Evolutionary conservation across 2,888 invertebrate genomes (phyloP).

Genomic region (Arrhopalites spinosus): DNA sequence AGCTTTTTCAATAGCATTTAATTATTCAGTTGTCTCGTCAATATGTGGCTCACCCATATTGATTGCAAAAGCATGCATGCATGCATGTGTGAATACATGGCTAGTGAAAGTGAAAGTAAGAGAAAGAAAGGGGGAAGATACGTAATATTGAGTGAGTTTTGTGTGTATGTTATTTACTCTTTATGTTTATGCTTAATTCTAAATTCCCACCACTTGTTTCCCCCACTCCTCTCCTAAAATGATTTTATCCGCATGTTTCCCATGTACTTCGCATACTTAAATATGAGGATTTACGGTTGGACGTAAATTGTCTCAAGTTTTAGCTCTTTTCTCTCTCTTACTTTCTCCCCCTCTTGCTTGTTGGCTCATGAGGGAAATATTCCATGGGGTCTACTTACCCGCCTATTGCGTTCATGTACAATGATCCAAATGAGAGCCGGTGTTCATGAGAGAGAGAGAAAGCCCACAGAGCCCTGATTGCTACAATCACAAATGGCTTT

Average conservation of each 20-base stretch:
- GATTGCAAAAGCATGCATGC: no score
- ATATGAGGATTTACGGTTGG: background rate
- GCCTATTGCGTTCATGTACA: background rate
- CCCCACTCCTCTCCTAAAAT: no score
- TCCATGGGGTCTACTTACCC: constrained; percentile 13
- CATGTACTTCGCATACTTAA: background rate
- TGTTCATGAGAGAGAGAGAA: background rate
- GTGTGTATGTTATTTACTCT: no score
- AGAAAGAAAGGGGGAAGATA: background rate
- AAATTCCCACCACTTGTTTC: no score
- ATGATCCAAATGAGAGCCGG: constrained; percentile 18
- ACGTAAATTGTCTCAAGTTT: constrained; percentile 8
- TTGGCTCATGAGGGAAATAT: background rate
- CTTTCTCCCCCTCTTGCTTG: background rate
- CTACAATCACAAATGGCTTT: constrained; percentile 11
- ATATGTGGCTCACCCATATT: no score
- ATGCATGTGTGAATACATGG: background rate
- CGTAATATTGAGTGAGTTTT: no score
- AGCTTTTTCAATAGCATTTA: no score
- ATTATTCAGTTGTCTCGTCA: no score
- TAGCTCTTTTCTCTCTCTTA: background rate
- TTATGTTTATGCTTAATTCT: no score
- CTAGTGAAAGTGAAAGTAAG: background rate
- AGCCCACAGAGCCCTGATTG: constrained; percentile 1
- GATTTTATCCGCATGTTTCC: background rate